These are phyloP conservation scores for Chaetops frenatus DNA, from an alignment of 2,113 vertebrate species.

Conservation along the genomic window DNA sequence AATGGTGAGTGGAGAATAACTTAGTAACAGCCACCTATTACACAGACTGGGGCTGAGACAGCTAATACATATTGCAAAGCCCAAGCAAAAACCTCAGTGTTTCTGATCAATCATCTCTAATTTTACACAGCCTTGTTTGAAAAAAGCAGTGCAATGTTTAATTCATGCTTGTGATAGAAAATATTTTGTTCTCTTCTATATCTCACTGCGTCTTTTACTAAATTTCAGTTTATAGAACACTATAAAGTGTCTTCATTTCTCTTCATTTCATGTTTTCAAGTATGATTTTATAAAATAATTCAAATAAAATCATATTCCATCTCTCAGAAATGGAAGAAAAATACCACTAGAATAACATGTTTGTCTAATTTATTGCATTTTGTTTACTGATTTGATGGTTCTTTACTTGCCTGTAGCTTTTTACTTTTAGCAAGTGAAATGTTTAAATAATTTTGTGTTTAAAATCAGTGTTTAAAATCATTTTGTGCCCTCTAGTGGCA, in stretches of 20 bases:
- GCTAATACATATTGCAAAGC: not conserved
- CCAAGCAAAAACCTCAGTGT: not conserved
- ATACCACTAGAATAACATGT: not conserved
- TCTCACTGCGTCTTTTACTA: not conserved
- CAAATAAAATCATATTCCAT: not conserved
- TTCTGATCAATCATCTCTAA: not conserved
- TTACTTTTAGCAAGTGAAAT: not conserved
- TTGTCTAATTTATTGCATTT: not conserved
- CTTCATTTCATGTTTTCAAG: not conserved
- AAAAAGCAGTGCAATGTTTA: not conserved
- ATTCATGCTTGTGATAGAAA: not conserved
- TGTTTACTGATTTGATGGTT: not conserved
- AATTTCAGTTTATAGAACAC: not conserved
- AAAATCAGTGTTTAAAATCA: constrained; percentile 2
- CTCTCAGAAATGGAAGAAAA: not conserved
- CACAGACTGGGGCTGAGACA: not conserved
- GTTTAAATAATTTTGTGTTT: not conserved
- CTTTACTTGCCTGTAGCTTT: not conserved
- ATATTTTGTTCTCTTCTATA: not conserved
- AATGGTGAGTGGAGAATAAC: not conserved
- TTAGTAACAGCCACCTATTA: not conserved
- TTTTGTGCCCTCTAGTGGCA: constrained; percentile 55
- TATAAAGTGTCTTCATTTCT: not conserved
- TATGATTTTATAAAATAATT: not conserved
- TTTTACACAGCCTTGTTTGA: not conserved